Conservation (phyloP, 2,888 invertebrate genomes). For the Acanthosepion esculentum region DNA sequence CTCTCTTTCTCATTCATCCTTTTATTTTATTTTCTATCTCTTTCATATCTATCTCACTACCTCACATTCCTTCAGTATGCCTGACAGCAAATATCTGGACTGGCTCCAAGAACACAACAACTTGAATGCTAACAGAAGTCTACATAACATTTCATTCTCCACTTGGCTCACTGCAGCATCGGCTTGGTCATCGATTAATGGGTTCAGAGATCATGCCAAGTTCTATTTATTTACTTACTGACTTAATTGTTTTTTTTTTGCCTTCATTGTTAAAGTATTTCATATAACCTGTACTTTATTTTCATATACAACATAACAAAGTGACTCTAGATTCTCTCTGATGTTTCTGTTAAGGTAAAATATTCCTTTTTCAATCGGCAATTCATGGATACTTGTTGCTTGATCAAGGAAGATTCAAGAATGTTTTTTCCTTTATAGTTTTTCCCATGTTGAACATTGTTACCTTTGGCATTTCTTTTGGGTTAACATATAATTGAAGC, state of each 20-base stretch:
- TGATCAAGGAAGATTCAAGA: background rate
- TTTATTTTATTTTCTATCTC: background rate
- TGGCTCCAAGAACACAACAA: background rate
- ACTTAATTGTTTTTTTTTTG: background rate
- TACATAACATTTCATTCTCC: background rate
- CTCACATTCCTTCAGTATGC: background rate
- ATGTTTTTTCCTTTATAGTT: background rate
- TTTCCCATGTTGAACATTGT: background rate
- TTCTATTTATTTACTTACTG: background rate
- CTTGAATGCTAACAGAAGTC: background rate
- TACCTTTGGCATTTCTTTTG: background rate
- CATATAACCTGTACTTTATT: background rate
- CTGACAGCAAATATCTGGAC: conserved; percentile 24
- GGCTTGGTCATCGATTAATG: conserved; percentile 4
- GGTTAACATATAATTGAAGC: background rate
- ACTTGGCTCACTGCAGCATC: background rate
- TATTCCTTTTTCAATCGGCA: background rate
- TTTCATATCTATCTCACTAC: background rate
- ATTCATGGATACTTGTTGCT: background rate
- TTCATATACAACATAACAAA: background rate
- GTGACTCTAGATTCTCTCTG: too few species aligned
- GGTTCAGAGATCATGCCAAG: background rate
- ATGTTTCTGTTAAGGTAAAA: background rate
- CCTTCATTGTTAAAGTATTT: background rate
- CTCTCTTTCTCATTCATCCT: background rate